These are phyloP conservation scores for Porites lutea DNA, from an alignment of 64 coral and sea anemone genomes.

Conservation along the genomic window DNA sequence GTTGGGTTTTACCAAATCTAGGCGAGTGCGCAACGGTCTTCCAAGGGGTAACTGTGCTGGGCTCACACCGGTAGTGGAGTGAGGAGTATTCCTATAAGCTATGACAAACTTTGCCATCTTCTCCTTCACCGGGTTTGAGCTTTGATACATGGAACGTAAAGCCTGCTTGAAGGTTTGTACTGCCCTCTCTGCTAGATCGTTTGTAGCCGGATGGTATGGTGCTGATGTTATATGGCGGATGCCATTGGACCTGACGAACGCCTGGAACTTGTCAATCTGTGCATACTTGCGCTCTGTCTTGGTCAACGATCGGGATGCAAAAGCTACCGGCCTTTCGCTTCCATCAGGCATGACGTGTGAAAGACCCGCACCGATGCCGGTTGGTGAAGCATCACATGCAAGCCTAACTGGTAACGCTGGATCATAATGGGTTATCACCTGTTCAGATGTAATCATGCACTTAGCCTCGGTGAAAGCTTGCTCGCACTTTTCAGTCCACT, in stretches of 20 bases:
- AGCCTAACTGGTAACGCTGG: slow-evolving; percentile 44
- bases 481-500: slow-evolving; percentile 48
- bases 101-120: slow-evolving; percentile 27
- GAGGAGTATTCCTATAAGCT: slow-evolving; percentile 66
- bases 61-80: slow-evolving; percentile 73
- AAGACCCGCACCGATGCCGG: slow-evolving; percentile 48
- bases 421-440: slow-evolving; percentile 57
- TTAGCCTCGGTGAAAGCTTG: slow-evolving; percentile 60
- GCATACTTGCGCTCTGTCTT: slow-evolving; percentile 35
- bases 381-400: slow-evolving; percentile 62
- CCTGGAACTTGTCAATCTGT: slow-evolving; percentile 55
- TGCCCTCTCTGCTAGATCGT: slow-evolving; percentile 20
- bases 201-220: slow-evolving; percentile 65
- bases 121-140: background rate
- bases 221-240: slow-evolving; percentile 48
- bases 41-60: slow-evolving; percentile 60
- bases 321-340: slow-evolving; percentile 45
- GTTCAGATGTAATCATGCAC: slow-evolving; percentile 58
- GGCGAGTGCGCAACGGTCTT: slow-evolving; percentile 53
- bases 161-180: slow-evolving; percentile 56
- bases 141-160: slow-evolving; percentile 17
- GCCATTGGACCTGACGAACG: slow-evolving; percentile 57
- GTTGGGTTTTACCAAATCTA: slow-evolving; percentile 77
- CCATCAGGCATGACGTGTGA: slow-evolving; percentile 52
- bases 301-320: slow-evolving; percentile 44